Conservation (phyloP, 92 coral and sea anemone genomes). For the Parazoanthus atlanticus region DNA sequence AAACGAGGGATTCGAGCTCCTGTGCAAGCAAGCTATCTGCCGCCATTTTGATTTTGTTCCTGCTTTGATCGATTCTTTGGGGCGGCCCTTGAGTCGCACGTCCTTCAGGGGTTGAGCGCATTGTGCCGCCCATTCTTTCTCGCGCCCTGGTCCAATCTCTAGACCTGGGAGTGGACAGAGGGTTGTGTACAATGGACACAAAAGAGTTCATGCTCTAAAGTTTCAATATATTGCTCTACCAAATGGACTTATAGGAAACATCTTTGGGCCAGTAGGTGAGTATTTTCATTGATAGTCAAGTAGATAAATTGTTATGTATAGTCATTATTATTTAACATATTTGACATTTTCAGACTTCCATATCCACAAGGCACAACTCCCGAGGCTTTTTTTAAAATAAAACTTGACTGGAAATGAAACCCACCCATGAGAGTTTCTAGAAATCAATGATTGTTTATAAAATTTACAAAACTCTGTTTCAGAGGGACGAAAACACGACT, state of each 20-base stretch:
- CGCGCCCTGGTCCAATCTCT: conserved; percentile 8
- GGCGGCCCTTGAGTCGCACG: conserved; percentile 24
- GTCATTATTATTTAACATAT: not conserved
- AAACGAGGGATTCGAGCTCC: conserved; percentile 21
- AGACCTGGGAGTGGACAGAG: conserved; percentile 6
- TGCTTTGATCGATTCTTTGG: conserved; percentile 13
- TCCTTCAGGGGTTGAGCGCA: conserved; percentile 7
- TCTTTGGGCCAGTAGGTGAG: conserved; percentile 13
- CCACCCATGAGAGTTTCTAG: not conserved
- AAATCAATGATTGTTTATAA: not conserved
- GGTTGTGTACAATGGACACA: not conserved
- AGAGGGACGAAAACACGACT: conserved; percentile 26
- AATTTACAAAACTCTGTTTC: not conserved
- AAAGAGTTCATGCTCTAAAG: too few species aligned
- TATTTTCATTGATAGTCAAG: not conserved
- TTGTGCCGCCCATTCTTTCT: too few species aligned
- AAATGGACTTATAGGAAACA: not conserved
- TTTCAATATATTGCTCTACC: not conserved
- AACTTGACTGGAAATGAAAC: not conserved
- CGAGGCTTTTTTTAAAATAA: not conserved
- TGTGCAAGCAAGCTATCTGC: conserved; percentile 2
- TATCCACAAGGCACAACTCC: not conserved
- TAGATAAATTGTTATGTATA: not conserved
- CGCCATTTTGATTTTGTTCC: conserved; percentile 10
- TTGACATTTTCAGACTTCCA: not conserved